Base-by-base conservation (phyloP, 2,797 vertebrate genomes). In the Sparus aurata region DNA sequence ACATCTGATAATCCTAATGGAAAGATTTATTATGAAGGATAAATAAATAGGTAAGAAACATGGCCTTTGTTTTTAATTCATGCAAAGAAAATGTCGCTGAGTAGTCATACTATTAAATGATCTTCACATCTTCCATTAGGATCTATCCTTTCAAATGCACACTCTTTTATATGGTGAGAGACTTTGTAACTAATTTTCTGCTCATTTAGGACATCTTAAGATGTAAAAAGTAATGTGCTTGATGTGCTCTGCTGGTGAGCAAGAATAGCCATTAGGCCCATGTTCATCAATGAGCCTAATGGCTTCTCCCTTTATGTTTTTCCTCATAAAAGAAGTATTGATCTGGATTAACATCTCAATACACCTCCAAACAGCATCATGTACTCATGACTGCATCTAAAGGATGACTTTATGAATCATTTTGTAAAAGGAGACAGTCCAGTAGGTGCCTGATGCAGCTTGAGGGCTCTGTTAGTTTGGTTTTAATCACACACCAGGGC, bases 211-310 rank as follows among this genome's bases (percentile, higher is more conserved):
- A 55, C 46, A 27, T 79, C 65, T 62, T 45, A 30, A 53, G 38
- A 69, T 41, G 12, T 27, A 66, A 30, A 76, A 52, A 71, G n/a
- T 46, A 62, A 72, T 46, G 58, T 4, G 6, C 53, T 59, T 16
- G 7, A 53, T 75, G 59, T 57, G 52, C 38, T n/a, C n/a, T n/a
- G n/a, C n/a, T n/a, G n/a, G n/a, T n/a, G n/a, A n/a, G n/a, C n/a
- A n/a, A n/a, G n/a, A n/a, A n/a, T n/a, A n/a, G n/a, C n/a, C n/a
- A n/a, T n/a, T n/a, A n/a, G n/a, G n/a, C n/a, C n/a, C n/a, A n/a
- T 55, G 17, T 63, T 77, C 30, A 73, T 75, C 64, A 84, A 79
- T 67, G 83, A 66, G 9, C 60, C 75, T 85, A 87, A 89, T 91
- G 83, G 81, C 58, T 75, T 69, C 49, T 76, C 45, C 61, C 62